These are phyloP conservation scores for Ceraclea dissimilis DNA, from an alignment of 2,888 invertebrate genomes.

Conservation along the genomic window DNA sequence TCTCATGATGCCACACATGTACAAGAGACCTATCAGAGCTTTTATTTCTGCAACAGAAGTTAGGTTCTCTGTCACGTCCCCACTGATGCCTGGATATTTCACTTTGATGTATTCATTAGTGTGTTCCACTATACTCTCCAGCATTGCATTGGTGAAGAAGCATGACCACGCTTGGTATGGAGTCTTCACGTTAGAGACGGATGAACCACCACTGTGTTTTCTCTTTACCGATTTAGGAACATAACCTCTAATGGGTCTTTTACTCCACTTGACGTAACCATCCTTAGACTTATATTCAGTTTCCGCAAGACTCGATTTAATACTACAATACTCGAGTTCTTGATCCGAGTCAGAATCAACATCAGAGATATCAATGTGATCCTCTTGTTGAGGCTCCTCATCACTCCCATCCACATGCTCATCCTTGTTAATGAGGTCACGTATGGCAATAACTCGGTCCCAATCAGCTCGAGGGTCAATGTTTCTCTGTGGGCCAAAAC, in stretches of 20 bases:
- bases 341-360: constrained; percentile 41
- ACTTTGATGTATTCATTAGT: constrained; percentile 39
- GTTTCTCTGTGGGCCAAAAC: constrained; percentile 40
- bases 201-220: constrained; percentile 23
- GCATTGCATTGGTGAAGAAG: constrained; percentile 39
- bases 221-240: constrained; percentile 27
- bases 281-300: constrained; percentile 34
- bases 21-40: constrained; percentile 40
- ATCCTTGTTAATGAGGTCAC: constrained; percentile 43
- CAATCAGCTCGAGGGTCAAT: constrained; percentile 48
- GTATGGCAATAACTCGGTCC: constrained; percentile 45
- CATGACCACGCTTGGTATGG: constrained; percentile 41
- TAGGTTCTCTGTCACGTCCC: constrained; percentile 23
- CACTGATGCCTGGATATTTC: constrained; percentile 23
- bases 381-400: constrained; percentile 29
- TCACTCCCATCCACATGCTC: constrained; percentile 30
- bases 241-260: constrained; percentile 12
- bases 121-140: constrained; percentile 39
- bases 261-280: constrained; percentile 27
- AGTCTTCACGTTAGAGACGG: constrained; percentile 23
- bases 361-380: constrained; percentile 40
- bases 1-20: constrained; percentile 41
- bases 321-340: constrained; percentile 35
- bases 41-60: constrained; percentile 38
- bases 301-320: constrained; percentile 34